These are phyloP conservation scores for Hydraecia micacea DNA, from an alignment of 2,888 invertebrate species.

Conservation along the genomic window DNA sequence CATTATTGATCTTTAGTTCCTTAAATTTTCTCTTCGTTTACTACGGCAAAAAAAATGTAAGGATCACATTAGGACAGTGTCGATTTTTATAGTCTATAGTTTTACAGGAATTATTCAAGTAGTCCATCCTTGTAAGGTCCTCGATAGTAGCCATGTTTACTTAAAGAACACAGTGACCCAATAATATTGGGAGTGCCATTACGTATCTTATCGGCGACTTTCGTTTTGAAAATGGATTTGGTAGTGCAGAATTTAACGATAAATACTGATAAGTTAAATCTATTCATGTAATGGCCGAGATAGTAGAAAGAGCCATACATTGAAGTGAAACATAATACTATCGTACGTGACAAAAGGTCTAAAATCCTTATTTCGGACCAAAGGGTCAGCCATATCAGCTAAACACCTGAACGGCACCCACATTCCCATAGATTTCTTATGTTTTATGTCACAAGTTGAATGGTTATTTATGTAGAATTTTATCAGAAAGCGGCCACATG, in stretches of 20 bases:
- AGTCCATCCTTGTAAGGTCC: neutral
- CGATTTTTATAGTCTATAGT: neutral
- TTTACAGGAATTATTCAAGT: neutral
- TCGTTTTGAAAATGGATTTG: slow-evolving; percentile 42
- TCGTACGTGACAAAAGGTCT: neutral
- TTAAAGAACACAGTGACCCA: slow-evolving; percentile 33
- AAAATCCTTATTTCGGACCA: neutral
- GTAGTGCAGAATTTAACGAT: slow-evolving; percentile 41
- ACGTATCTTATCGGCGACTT: slow-evolving; percentile 55
- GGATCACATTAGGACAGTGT: no score
- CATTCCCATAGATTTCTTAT: neutral
- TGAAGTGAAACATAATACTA: neutral
- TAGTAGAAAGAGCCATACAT: neutral
- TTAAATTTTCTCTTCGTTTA: no score
- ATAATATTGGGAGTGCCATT: slow-evolving; percentile 53
- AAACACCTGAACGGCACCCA: no score
- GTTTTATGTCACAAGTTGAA: neutral
- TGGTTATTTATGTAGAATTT: neutral
- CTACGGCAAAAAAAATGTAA: no score
- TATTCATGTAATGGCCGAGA: slow-evolving; percentile 9
- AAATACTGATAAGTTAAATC: slow-evolving; percentile 35
- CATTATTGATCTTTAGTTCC: no score
- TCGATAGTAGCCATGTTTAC: slow-evolving; percentile 14
- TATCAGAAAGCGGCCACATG: neutral
- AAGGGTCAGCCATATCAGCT: neutral